These are phyloP conservation scores for Callosobruchus maculatus DNA, from an alignment of 2,888 invertebrate species.

Conservation along the genomic window DNA sequence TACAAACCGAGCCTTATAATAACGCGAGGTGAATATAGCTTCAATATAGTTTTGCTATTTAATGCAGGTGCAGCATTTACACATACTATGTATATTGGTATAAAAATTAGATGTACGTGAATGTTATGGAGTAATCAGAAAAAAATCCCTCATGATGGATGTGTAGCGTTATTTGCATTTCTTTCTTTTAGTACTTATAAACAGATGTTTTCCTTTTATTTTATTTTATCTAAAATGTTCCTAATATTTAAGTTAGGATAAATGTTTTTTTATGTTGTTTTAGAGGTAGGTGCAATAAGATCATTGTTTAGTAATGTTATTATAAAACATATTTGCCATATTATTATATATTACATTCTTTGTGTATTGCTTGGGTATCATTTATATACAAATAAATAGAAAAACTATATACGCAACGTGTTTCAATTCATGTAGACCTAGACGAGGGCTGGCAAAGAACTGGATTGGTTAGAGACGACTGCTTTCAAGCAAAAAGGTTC, in stretches of 20 bases:
- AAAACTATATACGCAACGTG: neutral
- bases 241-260: constrained; percentile 33
- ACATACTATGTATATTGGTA: constrained; percentile 44
- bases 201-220: constrained; percentile 23
- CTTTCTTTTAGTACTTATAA: constrained; percentile 32
- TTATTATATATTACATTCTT: constrained; percentile 46
- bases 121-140: constrained; percentile 17
- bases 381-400: constrained; percentile 48
- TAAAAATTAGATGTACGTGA: constrained; percentile 46
- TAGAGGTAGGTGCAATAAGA: constrained; percentile 52
- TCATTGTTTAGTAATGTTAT: constrained; percentile 43
- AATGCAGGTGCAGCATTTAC: constrained; percentile 45
- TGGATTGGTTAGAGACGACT: too few species aligned
- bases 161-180: constrained; percentile 39
- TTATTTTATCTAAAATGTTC: constrained; percentile 44
- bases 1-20: neutral
- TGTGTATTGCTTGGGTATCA: constrained; percentile 52
- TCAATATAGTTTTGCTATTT: constrained; percentile 47
- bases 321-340: constrained; percentile 50
- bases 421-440: too few species aligned
- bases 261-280: constrained; percentile 40
- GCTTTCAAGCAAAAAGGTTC: too few species aligned
- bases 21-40: constrained; percentile 14
- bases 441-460: too few species aligned
- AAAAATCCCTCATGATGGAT: constrained; percentile 19